Conservation (phyloP, 2,113 vertebrate species). For the Zosterops hypoxanthus region DNA sequence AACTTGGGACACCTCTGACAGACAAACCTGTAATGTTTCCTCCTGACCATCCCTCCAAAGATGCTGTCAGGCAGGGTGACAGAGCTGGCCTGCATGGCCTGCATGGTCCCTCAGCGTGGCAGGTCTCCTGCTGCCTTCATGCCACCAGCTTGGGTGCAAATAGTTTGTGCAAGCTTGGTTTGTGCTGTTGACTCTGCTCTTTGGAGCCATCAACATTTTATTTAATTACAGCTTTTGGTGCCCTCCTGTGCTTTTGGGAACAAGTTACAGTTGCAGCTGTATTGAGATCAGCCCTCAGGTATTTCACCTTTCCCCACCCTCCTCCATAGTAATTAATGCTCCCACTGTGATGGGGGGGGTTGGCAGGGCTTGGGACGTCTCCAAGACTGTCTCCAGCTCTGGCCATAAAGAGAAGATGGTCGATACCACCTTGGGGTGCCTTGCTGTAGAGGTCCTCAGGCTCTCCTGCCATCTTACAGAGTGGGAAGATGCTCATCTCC, state of each 20-base stretch:
- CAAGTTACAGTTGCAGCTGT: background rate
- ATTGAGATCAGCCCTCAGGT: background rate
- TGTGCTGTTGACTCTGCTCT: fast-evolving
- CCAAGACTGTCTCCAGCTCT: background rate
- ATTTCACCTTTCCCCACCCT: background rate
- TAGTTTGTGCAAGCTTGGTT: background rate
- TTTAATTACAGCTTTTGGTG: background rate
- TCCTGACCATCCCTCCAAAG: background rate
- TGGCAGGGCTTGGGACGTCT: background rate
- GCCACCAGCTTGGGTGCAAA: background rate
- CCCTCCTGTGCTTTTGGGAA: background rate
- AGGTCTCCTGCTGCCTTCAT: background rate
- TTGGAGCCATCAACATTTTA: background rate
- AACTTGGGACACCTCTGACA: background rate
- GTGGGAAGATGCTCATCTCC: background rate
- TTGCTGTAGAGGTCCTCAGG: background rate
- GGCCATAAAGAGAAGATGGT: background rate
- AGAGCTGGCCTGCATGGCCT: background rate
- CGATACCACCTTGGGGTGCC: background rate
- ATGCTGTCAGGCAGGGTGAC: background rate
- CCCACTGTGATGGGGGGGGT: background rate
- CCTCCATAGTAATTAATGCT: background rate
- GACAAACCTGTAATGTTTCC: fast-evolving
- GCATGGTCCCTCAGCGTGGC: fast-evolving
- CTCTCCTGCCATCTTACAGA: background rate